Conservation (phyloP, 2,888 invertebrate species). For the Melinaea marsaeus region DNA sequence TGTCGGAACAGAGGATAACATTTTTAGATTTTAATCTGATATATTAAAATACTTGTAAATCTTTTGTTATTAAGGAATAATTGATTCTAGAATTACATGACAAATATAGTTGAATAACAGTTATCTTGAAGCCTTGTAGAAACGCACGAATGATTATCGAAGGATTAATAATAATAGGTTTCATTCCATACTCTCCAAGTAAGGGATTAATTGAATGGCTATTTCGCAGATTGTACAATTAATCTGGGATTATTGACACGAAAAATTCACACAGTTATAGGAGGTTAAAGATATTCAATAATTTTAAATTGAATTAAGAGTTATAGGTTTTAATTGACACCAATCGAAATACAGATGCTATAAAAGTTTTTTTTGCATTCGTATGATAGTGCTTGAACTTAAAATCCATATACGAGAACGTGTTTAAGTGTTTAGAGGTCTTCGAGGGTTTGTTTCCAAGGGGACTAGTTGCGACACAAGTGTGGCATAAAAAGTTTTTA, state of each 20-base stretch:
- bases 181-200: background rate
- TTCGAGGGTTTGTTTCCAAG: constrained; percentile 17
- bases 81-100: too few relatives aligned
- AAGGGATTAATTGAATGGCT: background rate
- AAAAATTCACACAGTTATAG: too few relatives aligned
- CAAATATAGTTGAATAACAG: background rate
- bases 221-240: background rate
- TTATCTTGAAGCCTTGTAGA: background rate
- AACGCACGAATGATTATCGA: background rate
- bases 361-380: background rate
- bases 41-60: too few relatives aligned
- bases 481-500: background rate
- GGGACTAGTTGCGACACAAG: constrained; percentile 9
- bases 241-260: too few relatives aligned
- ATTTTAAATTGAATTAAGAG: too few relatives aligned
- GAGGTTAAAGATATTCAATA: too few relatives aligned
- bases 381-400: background rate
- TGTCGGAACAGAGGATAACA: too few relatives aligned
- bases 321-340: too few relatives aligned
- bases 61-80: too few relatives aligned
- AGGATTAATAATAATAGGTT: background rate
- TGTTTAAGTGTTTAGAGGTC: constrained; percentile 25
- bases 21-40: too few relatives aligned
- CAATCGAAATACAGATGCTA: background rate
- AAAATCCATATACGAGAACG: constrained; percentile 18